A percentile compares a stretch with the other conserved stretches of the same genome.
phyloP scores from a whole-genome alignment of 2,888 invertebrate genomes.

The Hirtodrosophila confusa region DNA sequence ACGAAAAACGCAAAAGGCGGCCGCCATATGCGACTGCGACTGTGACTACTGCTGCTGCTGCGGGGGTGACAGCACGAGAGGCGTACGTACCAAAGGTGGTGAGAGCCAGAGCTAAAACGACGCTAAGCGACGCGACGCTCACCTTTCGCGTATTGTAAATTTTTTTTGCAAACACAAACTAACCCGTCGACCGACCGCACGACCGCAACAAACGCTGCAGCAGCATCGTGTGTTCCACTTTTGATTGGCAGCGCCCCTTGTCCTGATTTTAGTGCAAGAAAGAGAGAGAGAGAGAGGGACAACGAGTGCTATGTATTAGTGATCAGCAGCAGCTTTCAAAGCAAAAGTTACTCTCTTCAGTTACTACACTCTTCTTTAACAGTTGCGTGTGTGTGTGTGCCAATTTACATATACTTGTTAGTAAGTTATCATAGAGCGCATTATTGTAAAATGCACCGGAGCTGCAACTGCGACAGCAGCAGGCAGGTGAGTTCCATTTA shows the following conservation, averaged over 20 bases:
- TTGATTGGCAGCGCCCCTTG: constrained; percentile 62
- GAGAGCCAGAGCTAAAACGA: constrained; percentile 44
- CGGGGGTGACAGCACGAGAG: constrained; percentile 64
- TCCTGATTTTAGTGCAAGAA: constrained; percentile 65
- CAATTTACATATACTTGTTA: constrained; percentile 30
- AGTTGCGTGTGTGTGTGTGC: constrained; percentile 24
- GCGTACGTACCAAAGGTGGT: constrained; percentile 51
- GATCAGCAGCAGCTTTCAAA: constrained; percentile 36
- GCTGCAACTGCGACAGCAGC: constrained; percentile 47
- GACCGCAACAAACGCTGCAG: constrained; percentile 7
- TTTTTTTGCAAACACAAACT: constrained; percentile 65
- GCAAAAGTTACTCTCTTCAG: constrained; percentile 10
- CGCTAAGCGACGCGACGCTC: constrained; percentile 39
- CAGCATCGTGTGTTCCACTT: constrained; percentile 69
- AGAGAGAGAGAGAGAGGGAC: constrained; percentile 22
- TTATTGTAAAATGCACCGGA: constrained; percentile 45
- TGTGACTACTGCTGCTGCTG: constrained; percentile 29
- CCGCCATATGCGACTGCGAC: constrained; percentile 62
- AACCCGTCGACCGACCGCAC: constrained; percentile 11
- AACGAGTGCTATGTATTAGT: constrained; percentile 37
- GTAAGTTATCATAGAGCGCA: constrained; percentile 27
- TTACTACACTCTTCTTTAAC: constrained; percentile 1
- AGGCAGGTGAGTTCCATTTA: constrained; percentile 64
- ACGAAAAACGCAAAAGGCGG: constrained; percentile 59
- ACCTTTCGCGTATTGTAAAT: constrained; percentile 72